Percentiles rank a stretch among this genome's conserved stretches.
These are phyloP conservation scores for Notoglanidium macrostoma DNA, from an alignment of 2,797 vertebrate genomes.

Conservation along the genomic window DNA sequence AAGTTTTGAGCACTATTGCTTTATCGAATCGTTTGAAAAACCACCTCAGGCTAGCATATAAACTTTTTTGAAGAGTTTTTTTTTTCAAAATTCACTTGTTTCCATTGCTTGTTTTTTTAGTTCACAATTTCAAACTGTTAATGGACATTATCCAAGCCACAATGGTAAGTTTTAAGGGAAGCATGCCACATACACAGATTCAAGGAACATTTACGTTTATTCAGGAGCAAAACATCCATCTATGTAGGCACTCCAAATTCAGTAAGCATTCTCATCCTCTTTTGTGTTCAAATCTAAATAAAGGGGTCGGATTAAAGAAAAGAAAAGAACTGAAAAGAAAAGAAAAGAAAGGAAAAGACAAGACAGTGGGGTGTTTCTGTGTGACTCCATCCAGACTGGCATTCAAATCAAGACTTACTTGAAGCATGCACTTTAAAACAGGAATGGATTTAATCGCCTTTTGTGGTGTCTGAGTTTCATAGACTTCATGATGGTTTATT, in stretches of 20 bases:
- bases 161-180: not conserved
- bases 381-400: not conserved
- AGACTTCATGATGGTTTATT: not conserved
- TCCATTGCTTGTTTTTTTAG: too few relatives aligned
- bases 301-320: not conserved
- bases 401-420: not conserved
- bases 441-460: not conserved
- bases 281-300: not conserved
- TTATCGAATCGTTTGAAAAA: too few relatives aligned
- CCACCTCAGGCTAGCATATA: too few relatives aligned
- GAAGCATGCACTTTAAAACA: not conserved
- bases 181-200: not conserved
- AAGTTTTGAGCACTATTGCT: too few relatives aligned
- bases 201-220: not conserved
- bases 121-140: too few relatives aligned
- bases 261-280: not conserved
- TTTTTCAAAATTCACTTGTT: too few relatives aligned
- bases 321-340: not conserved
- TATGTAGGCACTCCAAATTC: not conserved
- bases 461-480: not conserved
- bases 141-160: too few relatives aligned
- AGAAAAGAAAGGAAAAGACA: not conserved
- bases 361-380: not conserved
- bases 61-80: too few relatives aligned
- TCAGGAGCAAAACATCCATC: too few relatives aligned